Evolutionary conservation across 2,113 vertebrate species (phyloP), one percentile per base, ranked within the genome.

Genomic region (Nibea coibor): DNA sequence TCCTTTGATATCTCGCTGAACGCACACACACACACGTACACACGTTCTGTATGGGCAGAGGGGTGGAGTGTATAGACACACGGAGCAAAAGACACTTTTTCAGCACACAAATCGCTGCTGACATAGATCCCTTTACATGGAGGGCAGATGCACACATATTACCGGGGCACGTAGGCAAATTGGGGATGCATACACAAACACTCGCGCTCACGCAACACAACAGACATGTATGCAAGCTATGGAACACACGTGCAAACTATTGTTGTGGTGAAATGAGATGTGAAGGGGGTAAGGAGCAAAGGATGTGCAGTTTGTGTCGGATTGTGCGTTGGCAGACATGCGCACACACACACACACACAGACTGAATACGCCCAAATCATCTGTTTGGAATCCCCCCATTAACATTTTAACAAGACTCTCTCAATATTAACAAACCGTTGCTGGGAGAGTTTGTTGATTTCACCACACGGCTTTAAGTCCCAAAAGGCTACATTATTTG

Each of bases 371-470:
- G 72, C 84, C 86, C 79, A 87, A 81, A 90, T 93, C 85, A 90
- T 92, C 77, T 89, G 85, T 88, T 88, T 82, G 84, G 87, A 92
- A 90, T 90, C 86, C 81, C 88, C 89, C 88, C 70, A 83, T 90
- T 92, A 90, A 88, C 82, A 85, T 81, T 91, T 92, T 92, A 91
- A 91, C 92, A 93, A 91, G 88, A 79, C 72, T 88, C 86, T 81
- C 78, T 92, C 77, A 89, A 88, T 92, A 89, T 89, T 90, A 89
- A 93, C 87, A 84, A 79, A 85, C 75, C 79, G 80, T 88, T 80
- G 86, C 87, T 85, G 83, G 83, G 76, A 78, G 76, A 88, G 69
- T 79, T 83, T 74, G 83, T 85, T 75, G 53, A 80, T 87, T 90
- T 90, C 83, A 91, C 82, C 78, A 81, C 81, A 64, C 81, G 12